phyloP scores from a whole-genome alignment of 2,888 invertebrate genomes.

The Leptinotarsa tumamoca region DNA sequence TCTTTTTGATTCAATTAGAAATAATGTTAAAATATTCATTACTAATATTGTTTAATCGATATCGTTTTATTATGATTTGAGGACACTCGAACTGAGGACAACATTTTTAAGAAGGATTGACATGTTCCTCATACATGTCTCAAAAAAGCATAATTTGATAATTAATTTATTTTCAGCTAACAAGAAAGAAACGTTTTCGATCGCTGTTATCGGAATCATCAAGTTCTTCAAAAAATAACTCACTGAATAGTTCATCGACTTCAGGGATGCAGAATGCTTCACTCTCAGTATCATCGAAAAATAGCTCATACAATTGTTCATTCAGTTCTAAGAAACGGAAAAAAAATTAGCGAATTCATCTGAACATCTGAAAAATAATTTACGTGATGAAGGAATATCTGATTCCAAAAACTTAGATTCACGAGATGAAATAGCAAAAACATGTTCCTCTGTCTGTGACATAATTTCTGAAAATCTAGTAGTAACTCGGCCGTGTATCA shows the following conservation, averaged over 20 bases:
- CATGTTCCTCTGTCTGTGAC: neutral
- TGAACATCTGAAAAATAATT: neutral
- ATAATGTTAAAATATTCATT: no score
- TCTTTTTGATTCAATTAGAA: no score
- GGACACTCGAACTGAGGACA: no score
- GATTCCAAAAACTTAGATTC: neutral
- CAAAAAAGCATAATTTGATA: neutral
- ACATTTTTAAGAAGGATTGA: no score
- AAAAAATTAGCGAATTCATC: neutral
- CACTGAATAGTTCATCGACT: neutral
- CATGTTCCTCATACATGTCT: no score
- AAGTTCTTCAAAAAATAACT: neutral
- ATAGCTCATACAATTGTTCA: neutral
- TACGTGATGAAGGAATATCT: neutral
- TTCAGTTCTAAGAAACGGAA: neutral
- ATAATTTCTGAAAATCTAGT: neutral
- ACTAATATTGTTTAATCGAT: no score
- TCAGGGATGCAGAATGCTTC: no score
- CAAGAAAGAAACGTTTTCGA: neutral
- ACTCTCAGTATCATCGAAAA: neutral
- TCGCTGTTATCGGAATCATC: neutral
- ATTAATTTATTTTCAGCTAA: neutral
- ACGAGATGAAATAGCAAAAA: neutral
- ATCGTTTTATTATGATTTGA: no score
- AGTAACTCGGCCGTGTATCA: neutral